Evolutionary conservation across 2,797 vertebrate genomes (phyloP).

Genomic region (Masticophis lateralis): DNA sequence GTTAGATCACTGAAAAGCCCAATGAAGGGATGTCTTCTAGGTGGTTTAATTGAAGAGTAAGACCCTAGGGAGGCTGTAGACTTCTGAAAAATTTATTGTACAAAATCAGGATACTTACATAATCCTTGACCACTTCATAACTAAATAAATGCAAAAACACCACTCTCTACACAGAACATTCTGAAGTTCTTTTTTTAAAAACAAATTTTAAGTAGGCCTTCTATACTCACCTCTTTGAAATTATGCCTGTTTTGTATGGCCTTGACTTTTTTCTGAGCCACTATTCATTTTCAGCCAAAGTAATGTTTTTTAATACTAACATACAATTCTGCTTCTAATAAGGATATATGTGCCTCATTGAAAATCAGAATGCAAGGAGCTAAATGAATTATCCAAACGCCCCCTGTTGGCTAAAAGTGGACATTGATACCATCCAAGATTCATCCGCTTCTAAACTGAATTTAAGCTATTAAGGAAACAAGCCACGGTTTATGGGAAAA

Average conservation of each 20-base stretch:
- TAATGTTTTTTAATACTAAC: not conserved
- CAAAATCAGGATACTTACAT: not conserved
- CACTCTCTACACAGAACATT: not conserved
- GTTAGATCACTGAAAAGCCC: not conserved
- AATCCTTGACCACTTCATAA: not conserved
- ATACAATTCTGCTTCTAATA: not conserved
- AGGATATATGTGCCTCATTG: not conserved
- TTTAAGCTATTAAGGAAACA: constrained; percentile 46
- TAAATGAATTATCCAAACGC: not conserved
- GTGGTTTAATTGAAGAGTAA: not conserved
- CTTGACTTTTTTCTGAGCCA: not conserved
- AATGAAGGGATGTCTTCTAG: not conserved
- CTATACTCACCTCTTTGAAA: not conserved
- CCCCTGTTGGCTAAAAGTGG: constrained; percentile 15
- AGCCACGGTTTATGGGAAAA: constrained; percentile 42
- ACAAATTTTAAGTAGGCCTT: not conserved
- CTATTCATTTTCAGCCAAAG: not conserved
- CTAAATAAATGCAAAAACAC: not conserved
- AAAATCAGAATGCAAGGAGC: not conserved
- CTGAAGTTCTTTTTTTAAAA: not conserved
- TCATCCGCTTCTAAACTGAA: constrained; percentile 36
- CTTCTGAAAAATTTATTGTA: not conserved
- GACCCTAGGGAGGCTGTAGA: not conserved
- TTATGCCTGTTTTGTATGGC: not conserved
- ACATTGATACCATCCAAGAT: not conserved